Evolutionary conservation across 2,888 invertebrate genomes (phyloP), one percentile per base, ranked within the genome.

Genomic region (Horisme vitalbata): DNA sequence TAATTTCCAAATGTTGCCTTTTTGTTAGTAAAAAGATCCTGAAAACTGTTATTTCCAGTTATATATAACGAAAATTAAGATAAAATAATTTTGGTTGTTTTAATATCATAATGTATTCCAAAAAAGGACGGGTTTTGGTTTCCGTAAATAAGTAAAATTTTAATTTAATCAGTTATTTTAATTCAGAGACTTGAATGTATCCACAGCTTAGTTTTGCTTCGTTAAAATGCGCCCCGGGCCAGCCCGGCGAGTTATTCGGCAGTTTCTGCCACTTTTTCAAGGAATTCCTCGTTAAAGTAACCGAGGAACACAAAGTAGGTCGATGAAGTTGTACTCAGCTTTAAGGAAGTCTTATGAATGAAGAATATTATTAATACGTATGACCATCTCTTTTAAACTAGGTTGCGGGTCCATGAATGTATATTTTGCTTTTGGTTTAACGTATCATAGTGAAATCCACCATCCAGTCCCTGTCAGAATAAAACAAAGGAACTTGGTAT

Each of bases 151-250:
- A n/a, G n/a, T n/a, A n/a, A n/a, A n/a, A n/a, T n/a, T n/a, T n/a
- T n/a, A n/a, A n/a, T n/a, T n/a, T n/a, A n/a, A n/a, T n/a, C n/a
- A n/a, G n/a, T n/a, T n/a, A n/a, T n/a, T n/a, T n/a, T n/a, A n/a
- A n/a, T 18, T 18, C 6, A 18, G 18, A 5, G 6, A 18, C 5
- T 18, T 27, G 30, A 24, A 37, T 57, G 54, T 51, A 41, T 38
- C 55, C 54, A 41, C 44, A 30, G 12, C 54, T 44, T 55, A 33
- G 26, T 7, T 6, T 13, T 10, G 59, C 58, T 62, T 75, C 69
- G 70, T 76, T 75, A 75, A 67, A 70, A 72, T 68, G 67, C 73
- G 70, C 68, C 71, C 60, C 65, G 55, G 63, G 71, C 68, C 45
- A 55, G 51, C 50, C 48, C 58, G 49, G 26, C 57, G 54, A 52